Evolutionary conservation across 2,113 vertebrate genomes (phyloP).

Genomic region (Nothocercus nigrocapillus): DNA sequence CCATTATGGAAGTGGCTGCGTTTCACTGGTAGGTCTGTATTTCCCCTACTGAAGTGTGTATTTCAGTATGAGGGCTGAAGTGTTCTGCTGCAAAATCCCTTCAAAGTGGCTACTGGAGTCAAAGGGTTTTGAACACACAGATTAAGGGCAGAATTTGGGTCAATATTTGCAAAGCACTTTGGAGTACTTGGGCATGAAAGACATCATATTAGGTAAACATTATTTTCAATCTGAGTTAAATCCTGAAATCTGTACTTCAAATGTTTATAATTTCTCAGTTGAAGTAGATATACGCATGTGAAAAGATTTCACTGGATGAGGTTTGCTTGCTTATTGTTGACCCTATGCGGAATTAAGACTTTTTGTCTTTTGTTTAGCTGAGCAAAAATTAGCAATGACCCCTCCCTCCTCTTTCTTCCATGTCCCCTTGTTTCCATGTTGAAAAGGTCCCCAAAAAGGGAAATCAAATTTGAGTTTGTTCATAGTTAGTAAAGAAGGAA

Average conservation of each 20-base stretch:
- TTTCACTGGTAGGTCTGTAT: not conserved
- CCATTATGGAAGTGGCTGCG: not conserved
- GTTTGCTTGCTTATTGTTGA: conserved; percentile 33
- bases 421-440: not conserved
- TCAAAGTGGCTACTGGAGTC: not conserved
- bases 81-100: not conserved
- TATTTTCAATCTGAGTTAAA: conserved; percentile 21
- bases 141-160: conserved; percentile 16
- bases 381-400: not conserved
- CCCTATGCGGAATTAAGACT: not conserved
- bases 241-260: conserved; percentile 12
- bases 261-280: not conserved
- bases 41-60: not conserved
- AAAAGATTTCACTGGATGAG: conserved; percentile 15
- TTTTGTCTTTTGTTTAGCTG: conserved; percentile 10
- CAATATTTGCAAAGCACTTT: conserved; percentile 48
- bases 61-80: not conserved
- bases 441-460: not conserved
- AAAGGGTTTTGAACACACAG: not conserved
- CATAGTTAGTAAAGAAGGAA: not conserved
- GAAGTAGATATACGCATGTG: not conserved
- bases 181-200: conserved; percentile 31
- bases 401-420: not conserved
- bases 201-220: conserved; percentile 25
- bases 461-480: not conserved